Evolutionary conservation across 2,113 vertebrate species (phyloP).

Genomic region (Penelope pileata): DNA sequence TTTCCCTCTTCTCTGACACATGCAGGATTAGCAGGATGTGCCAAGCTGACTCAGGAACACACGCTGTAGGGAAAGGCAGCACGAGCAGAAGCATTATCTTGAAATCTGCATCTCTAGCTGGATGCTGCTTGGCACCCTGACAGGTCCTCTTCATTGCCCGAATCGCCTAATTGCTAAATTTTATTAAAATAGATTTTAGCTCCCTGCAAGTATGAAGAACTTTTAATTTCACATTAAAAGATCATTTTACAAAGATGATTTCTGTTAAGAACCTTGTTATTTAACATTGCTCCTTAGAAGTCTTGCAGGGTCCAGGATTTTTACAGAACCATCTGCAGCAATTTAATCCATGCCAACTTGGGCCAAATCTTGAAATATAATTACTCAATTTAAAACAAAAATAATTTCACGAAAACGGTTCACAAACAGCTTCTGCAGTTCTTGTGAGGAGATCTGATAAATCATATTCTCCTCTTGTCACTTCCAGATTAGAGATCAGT

Average conservation of each 20-base stretch:
- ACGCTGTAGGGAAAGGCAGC: neutral
- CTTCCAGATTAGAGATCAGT: neutral
- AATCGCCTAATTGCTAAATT: neutral
- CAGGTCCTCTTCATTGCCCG: neutral
- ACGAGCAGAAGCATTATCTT: neutral
- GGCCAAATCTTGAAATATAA: neutral
- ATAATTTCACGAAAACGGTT: neutral
- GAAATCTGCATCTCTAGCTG: neutral
- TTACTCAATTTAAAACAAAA: neutral
- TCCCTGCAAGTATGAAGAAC: neutral
- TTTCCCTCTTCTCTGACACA: neutral
- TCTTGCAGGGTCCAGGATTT: neutral
- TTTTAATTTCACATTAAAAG: constrained; percentile 16
- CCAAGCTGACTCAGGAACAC: neutral
- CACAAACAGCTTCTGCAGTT: neutral
- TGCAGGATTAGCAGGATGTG: neutral
- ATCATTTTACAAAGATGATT: neutral
- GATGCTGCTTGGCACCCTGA: neutral
- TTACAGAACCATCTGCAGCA: neutral
- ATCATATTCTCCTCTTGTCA: neutral
- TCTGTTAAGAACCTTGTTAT: neutral
- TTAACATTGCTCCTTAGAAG: neutral
- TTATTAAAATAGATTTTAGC: neutral
- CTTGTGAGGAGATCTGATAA: neutral
- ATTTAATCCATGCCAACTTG: neutral